Percentiles rank a stretch among this genome's conserved stretches.
These are phyloP conservation scores for Euleptes europaea DNA, from an alignment of 2,113 vertebrate genomes.

Conservation along the genomic window DNA sequence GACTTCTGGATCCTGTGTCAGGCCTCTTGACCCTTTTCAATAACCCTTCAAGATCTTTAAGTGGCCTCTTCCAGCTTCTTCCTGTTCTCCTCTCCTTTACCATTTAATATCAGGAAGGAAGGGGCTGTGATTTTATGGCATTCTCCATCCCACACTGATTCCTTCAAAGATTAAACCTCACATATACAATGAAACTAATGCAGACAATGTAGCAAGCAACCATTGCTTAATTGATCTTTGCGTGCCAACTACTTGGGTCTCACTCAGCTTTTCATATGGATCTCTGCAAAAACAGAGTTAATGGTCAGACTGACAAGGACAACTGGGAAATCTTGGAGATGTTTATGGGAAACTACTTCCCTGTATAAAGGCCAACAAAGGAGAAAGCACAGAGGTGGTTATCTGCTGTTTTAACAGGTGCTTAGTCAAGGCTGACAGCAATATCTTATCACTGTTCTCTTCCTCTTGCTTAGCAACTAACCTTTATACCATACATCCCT, in stretches of 20 bases:
- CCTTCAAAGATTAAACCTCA: neutral
- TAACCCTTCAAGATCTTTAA: neutral
- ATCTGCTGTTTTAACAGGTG: slow-evolving; percentile 7
- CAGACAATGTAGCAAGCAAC: neutral
- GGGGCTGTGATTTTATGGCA: neutral
- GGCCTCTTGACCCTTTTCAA: neutral
- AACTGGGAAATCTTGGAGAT: slow-evolving; percentile 9
- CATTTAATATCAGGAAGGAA: neutral
- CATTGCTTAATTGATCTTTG: slow-evolving; percentile 22
- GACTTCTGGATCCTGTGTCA: neutral
- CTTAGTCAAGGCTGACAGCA: slow-evolving; percentile 18
- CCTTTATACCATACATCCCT: neutral
- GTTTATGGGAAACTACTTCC: slow-evolving; percentile 12
- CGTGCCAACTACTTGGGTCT: neutral
- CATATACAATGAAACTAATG: neutral
- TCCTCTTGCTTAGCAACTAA: slow-evolving; percentile 22
- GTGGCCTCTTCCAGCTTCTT: neutral
- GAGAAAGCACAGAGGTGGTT: neutral
- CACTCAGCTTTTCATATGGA: slow-evolving; percentile 13
- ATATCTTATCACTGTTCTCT: slow-evolving; percentile 19
- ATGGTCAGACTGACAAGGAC: slow-evolving; percentile 10
- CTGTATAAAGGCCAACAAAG: slow-evolving; percentile 1
- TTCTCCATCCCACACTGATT: neutral
- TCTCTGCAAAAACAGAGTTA: slow-evolving; percentile 11
- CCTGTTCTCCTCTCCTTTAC: neutral